phyloP scores from a whole-genome alignment of 53 echinoderm and acorn worm species.

The Paelopatides confundens region DNA sequence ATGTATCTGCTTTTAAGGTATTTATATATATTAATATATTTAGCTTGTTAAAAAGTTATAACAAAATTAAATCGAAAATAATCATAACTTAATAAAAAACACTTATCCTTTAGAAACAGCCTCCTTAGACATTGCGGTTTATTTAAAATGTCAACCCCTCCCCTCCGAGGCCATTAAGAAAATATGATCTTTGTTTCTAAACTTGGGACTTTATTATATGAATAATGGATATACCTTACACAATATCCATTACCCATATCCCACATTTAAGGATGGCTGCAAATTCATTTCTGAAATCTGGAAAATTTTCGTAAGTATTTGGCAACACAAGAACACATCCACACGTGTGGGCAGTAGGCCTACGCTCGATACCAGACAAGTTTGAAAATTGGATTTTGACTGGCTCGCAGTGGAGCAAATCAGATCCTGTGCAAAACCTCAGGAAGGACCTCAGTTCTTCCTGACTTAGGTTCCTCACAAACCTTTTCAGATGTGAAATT shows the following conservation, averaged over 20 bases:
- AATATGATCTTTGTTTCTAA: no score
- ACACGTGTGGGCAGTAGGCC: slow-evolving; percentile 6
- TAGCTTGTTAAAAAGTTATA: no score
- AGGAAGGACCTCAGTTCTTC: not conserved
- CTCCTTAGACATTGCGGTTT: no score
- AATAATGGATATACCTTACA: no score
- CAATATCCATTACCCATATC: slow-evolving; percentile 24
- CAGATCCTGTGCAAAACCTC: slow-evolving; percentile 4
- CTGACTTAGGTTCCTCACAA: not conserved
- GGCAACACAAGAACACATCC: not conserved
- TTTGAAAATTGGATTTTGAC: slow-evolving; percentile 3
- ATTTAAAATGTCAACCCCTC: no score
- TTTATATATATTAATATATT: no score
- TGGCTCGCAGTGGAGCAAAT: not conserved
- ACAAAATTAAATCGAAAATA: no score
- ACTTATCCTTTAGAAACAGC: no score
- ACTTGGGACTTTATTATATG: no score
- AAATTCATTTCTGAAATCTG: slow-evolving; percentile 23
- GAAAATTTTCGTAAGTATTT: not conserved
- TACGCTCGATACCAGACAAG: not conserved
- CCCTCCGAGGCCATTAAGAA: no score
- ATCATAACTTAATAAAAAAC: no score
- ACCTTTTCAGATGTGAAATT: slow-evolving; percentile 15
- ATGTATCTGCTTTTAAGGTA: no score
- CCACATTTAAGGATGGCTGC: not conserved